Evolutionary conservation across 2,797 vertebrate species (phyloP).

Genomic region (Pseudochaenichthys georgianus): DNA sequence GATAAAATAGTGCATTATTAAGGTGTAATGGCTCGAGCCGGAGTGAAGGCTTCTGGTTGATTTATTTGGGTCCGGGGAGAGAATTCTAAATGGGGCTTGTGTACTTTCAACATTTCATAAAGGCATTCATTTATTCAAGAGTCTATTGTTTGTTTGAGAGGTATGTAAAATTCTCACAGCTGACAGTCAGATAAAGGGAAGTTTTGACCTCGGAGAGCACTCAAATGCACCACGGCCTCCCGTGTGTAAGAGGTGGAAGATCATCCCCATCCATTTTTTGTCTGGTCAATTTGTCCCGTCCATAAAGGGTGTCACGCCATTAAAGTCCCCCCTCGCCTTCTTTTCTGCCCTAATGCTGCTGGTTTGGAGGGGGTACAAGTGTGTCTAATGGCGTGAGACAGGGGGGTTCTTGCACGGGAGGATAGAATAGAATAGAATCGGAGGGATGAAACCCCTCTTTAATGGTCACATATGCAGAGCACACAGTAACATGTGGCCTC

Average conservation of each 20-base stretch:
- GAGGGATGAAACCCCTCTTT: too few relatives aligned
- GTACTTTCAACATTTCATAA: conserved; percentile 22
- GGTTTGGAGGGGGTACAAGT: not conserved
- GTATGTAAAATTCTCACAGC: conserved; percentile 20
- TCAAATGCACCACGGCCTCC: not conserved
- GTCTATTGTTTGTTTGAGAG: conserved; percentile 18
- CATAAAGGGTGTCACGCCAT: conserved; percentile 51
- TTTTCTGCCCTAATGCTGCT: conserved; percentile 6
- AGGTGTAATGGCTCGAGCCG: conserved; percentile 44
- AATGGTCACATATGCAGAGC: too few relatives aligned
- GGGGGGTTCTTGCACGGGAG: conserved; percentile 16
- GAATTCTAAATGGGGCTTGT: conserved; percentile 18
- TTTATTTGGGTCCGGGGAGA: conserved; percentile 39
- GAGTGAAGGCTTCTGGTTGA: conserved; percentile 35
- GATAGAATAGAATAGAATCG: conserved; percentile 8
- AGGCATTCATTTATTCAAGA: conserved; percentile 17
- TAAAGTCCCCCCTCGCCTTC: conserved; percentile 19
- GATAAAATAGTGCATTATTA: conserved; percentile 70
- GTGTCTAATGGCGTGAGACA: conserved; percentile 34
- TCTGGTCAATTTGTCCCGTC: not conserved
- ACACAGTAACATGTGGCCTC: too few relatives aligned
- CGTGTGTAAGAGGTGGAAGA: not conserved
- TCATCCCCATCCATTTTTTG: conserved; percentile 7
- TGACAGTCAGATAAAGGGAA: conserved; percentile 9
- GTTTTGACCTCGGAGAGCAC: conserved; percentile 16